Conservation (phyloP, 2,797 vertebrate genomes). For the Sebastiscus albofasciatus region DNA sequence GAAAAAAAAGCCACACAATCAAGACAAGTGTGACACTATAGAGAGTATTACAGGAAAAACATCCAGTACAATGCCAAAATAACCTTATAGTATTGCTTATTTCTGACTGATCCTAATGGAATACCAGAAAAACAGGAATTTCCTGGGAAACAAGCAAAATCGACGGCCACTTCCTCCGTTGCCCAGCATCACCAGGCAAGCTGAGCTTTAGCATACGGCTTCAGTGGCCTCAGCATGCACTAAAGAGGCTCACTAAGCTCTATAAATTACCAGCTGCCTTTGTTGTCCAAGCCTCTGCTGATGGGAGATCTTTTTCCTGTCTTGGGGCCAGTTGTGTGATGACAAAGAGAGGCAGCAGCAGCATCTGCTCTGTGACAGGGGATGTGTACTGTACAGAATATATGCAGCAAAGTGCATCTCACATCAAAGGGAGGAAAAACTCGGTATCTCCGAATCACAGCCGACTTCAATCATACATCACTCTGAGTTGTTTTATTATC, state of each 20-base stretch:
- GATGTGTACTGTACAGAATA: constrained; percentile 10
- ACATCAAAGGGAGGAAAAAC: constrained; percentile 53
- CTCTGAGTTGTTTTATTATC: constrained; percentile 50
- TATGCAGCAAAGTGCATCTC: constrained; percentile 44
- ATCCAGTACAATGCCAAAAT: no score
- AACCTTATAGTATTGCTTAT: no score
- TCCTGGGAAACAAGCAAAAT: neutral
- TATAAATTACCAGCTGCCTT: constrained; percentile 50
- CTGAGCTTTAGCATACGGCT: constrained; percentile 8
- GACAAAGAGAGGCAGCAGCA: constrained; percentile 40
- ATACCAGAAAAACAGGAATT: neutral
- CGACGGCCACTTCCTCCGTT: neutral
- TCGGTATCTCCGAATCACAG: constrained; percentile 48
- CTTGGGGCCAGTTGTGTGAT: constrained; percentile 24
- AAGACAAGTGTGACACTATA: neutral
- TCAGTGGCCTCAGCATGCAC: constrained; percentile 13
- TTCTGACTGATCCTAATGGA: neutral
- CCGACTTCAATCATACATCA: constrained; percentile 54
- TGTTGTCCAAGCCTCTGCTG: constrained; percentile 33
- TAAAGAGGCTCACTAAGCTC: constrained; percentile 36
- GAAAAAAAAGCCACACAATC: neutral
- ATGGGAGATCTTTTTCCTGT: constrained; percentile 32
- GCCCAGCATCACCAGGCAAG: constrained; percentile 3
- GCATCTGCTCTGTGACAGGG: constrained; percentile 37
- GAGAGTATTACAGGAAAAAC: neutral